Evolutionary conservation across 2,888 invertebrate genomes (phyloP), one percentile per base, ranked within the genome.

Genomic region (Xylota segnis): DNA sequence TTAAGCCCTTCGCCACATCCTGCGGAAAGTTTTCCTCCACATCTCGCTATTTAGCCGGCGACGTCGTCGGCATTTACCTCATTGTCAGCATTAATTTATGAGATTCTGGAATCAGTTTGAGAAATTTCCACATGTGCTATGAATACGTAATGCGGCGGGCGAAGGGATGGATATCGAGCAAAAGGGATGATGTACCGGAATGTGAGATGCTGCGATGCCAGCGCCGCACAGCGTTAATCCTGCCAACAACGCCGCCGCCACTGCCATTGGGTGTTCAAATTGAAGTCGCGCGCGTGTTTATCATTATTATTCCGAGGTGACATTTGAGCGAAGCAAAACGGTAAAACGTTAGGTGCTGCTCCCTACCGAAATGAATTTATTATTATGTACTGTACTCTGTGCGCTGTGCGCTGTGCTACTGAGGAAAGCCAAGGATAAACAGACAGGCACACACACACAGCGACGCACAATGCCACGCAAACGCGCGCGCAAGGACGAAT

Each of bases 81-180:
- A 82, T 86, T 86, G 82, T 82, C 86, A 86, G 86, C 86, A 86
- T 86, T 86, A 82, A 86, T 86, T 82, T 86, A 86, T 86, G 82
- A 86, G 82, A 86, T 82, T 72, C 76, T 77, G 72, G 82, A 86
- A 86, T 86, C 86, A 86, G 86, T 86, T 86, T 86, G 86, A 76
- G 82, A 82, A 82, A 86, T 86, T 86, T 86, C 68, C 86, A 86
- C 86, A 86, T 86, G 86, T 86, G 86, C 86, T 66, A 77, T 86
- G 86, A 86, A 86, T 86, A 86, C 86, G 56, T 77, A 86, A 86
- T 86, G 83, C 59, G 40, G 34, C 75, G 70, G 65, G 45, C 54
- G 45, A 61, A 66, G 65, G 78, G 58, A 72, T 79, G 16, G 29
- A 12, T 9, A 27, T 27, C 34, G 9, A 0, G 23, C 12, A 0